phyloP scores from a whole-genome alignment of 2,797 vertebrate species.

The Lagodon rhomboides region DNA sequence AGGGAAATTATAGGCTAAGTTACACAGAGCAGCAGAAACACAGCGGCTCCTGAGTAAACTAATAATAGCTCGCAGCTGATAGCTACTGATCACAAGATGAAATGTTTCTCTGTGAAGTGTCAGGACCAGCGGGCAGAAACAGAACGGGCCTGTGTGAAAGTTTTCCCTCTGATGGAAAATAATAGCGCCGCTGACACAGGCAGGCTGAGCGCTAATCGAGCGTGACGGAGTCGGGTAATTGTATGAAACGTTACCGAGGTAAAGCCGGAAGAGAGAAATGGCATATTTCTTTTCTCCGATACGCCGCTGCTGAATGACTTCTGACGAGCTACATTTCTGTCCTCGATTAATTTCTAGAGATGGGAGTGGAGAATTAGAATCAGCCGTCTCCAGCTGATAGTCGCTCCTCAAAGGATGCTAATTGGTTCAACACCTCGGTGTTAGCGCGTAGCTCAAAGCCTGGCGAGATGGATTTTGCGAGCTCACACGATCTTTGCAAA shows the following conservation, averaged over 20 bases:
- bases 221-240: slow-evolving; percentile 33
- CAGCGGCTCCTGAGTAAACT: slow-evolving; percentile 63
- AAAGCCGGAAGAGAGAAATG: slow-evolving; percentile 4
- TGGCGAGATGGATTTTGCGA: too few species aligned
- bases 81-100: slow-evolving; percentile 77
- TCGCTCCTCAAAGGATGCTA: too few species aligned
- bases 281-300: neutral
- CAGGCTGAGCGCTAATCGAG: slow-evolving; percentile 33
- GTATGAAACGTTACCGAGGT: slow-evolving; percentile 23
- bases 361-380: too few species aligned
- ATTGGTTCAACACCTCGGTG: too few species aligned
- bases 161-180: slow-evolving; percentile 59
- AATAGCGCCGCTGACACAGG: slow-evolving; percentile 55
- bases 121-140: slow-evolving; percentile 52
- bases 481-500: too few species aligned
- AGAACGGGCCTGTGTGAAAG: slow-evolving; percentile 52
- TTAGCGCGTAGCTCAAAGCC: too few species aligned
- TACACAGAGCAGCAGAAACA: slow-evolving; percentile 56
- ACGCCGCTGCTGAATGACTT: neutral
- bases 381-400: too few species aligned
- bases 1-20: slow-evolving; percentile 71
- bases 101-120: slow-evolving; percentile 73
- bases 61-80: slow-evolving; percentile 76
- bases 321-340: neutral
- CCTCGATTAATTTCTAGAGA: too few species aligned